Percentiles rank a stretch among this genome's conserved stretches.
These are phyloP conservation scores for Lophotis ruficrista DNA, from an alignment of 2,113 vertebrate genomes.

Conservation along the genomic window DNA sequence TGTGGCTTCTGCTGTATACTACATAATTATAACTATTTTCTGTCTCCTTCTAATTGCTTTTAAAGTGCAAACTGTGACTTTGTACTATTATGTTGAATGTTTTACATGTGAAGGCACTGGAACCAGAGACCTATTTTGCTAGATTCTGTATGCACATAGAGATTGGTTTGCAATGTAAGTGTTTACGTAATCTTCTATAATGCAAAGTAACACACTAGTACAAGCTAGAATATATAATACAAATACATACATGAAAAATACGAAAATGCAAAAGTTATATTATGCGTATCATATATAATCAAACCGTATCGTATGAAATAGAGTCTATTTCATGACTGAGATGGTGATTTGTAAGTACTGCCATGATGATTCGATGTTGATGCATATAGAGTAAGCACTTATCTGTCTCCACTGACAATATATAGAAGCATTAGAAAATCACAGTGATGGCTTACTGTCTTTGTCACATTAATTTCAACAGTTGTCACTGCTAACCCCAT, in stretches of 20 bases:
- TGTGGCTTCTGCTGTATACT: neutral
- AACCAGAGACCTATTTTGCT: neutral
- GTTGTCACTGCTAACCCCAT: neutral
- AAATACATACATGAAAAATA: neutral
- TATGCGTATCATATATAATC: neutral
- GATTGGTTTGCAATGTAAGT: neutral
- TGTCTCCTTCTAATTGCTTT: neutral
- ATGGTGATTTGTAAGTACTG: neutral
- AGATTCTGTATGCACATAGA: neutral
- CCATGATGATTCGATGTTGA: neutral
- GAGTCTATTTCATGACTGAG: neutral
- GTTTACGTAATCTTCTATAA: neutral
- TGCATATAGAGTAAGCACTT: neutral
- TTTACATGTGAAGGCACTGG: neutral
- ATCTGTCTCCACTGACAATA: neutral
- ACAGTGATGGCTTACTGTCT: neutral
- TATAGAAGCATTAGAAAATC: neutral
- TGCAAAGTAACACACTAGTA: neutral
- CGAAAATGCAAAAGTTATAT: neutral
- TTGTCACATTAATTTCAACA: neutral
- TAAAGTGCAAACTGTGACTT: neutral
- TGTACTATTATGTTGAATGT: neutral
- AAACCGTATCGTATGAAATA: neutral
- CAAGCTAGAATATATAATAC: neutral
- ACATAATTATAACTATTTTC: neutral